A percentile compares a stretch with the other conserved stretches of the same genome.
Conservation (phyloP, 1,140 invertebrate species). For the Orius insidiosus region DNA sequence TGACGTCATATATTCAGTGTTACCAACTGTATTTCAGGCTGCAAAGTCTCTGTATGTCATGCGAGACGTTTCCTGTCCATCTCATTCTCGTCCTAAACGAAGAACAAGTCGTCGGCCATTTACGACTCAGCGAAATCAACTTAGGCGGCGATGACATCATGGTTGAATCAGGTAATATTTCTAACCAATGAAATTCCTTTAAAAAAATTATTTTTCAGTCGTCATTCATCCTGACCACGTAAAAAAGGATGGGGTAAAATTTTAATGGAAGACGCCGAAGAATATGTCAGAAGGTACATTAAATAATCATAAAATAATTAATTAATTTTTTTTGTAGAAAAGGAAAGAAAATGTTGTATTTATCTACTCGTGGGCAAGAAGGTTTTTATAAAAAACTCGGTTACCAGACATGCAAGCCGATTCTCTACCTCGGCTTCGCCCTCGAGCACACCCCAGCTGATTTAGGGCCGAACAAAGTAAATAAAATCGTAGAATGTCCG, state of each 20-base stretch:
- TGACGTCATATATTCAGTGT: background rate
- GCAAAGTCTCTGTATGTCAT: conserved; percentile 19
- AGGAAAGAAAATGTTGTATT: conserved; percentile 21
- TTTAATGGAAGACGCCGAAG: conserved; percentile 20
- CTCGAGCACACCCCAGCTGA: background rate
- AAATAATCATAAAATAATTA: too few relatives aligned
- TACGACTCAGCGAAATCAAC: conserved; percentile 19
- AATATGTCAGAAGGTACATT: conserved; percentile 18
- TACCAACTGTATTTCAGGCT: conserved; percentile 18
- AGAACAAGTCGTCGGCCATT: conserved; percentile 19
- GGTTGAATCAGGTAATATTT: conserved; percentile 18
- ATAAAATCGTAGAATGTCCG: conserved; percentile 2
- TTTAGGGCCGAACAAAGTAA: conserved; percentile 2
- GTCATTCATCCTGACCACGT: conserved; percentile 17
- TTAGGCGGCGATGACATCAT: conserved; percentile 17
- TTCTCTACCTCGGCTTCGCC: conserved; percentile 20
- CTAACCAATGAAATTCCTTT: background rate
- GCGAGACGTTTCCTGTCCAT: conserved; percentile 20
- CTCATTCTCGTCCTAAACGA: conserved; percentile 18
- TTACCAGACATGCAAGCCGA: conserved; percentile 22
- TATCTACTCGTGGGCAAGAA: conserved; percentile 24
- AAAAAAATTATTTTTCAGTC: conserved; percentile 18
- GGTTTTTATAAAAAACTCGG: conserved; percentile 25
- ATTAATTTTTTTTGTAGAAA: conserved; percentile 18
- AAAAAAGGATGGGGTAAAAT: conserved; percentile 21